Conservation (phyloP, 1,140 invertebrate genomes). For the Sipha flava region DNA sequence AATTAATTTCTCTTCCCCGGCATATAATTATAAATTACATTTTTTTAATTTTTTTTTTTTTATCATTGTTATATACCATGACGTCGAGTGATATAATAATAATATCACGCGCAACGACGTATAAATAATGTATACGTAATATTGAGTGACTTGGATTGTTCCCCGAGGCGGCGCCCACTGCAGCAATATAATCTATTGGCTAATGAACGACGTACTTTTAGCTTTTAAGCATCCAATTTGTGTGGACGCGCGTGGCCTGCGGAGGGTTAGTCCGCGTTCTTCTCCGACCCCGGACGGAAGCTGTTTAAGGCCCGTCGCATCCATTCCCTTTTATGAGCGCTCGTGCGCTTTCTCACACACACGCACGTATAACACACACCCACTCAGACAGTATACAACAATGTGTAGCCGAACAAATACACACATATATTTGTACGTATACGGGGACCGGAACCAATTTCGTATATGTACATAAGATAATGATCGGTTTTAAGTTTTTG, state of each 20-base stretch:
- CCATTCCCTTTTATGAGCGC: background rate
- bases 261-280: background rate
- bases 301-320: background rate
- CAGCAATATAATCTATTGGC: background rate
- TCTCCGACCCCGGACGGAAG: background rate
- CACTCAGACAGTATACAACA: background rate
- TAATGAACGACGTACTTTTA: conserved; percentile 5
- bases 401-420: background rate
- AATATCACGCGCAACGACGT: no score
- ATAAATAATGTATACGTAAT: no score
- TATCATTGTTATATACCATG: no score
- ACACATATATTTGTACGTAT: background rate
- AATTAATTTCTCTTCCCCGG: no score
- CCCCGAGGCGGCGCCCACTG: no score
- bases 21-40: no score
- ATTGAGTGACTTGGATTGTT: no score
- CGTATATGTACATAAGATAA: conserved; percentile 6
- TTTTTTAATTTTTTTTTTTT: no score
- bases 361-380: no score
- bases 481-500: conserved; percentile 15
- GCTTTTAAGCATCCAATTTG: conserved; percentile 12
- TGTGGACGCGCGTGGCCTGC: background rate
- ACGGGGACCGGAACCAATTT: conserved; percentile 4
- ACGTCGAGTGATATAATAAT: no score
- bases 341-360: no score